Evolutionary conservation across 2,888 invertebrate species (phyloP).

Genomic region (Drosophila koepferae): DNA sequence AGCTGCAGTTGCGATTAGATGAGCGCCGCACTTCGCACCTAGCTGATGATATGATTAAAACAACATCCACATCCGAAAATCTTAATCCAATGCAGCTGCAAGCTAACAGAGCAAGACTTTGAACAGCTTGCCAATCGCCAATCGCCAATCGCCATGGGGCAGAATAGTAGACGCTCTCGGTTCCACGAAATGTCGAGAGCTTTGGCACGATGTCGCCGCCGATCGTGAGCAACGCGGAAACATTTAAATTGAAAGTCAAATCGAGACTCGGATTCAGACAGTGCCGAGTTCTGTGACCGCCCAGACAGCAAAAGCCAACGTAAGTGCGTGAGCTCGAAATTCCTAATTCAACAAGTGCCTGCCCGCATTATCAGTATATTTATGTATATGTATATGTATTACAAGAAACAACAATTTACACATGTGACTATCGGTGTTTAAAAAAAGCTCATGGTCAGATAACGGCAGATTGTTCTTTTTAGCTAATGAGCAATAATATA

Average conservation of each 20-base stretch:
- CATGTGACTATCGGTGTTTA: slow-evolving; percentile 25
- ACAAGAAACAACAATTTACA: slow-evolving; percentile 10
- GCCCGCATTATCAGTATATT: slow-evolving; percentile 25
- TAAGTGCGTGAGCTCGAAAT: slow-evolving; percentile 50
- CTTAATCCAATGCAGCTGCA: slow-evolving; percentile 12
- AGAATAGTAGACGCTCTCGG: slow-evolving; percentile 27
- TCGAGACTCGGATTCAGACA: slow-evolving; percentile 71
- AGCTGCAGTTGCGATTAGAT: slow-evolving; percentile 26
- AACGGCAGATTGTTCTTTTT: slow-evolving; percentile 34
- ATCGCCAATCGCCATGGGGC: not conserved
- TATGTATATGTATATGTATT: slow-evolving; percentile 1
- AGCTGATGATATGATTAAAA: slow-evolving; percentile 8
- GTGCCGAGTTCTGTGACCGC: slow-evolving; percentile 70
- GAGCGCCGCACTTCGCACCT: slow-evolving; percentile 34
- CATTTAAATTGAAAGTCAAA: slow-evolving; percentile 76
- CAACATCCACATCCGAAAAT: slow-evolving; percentile 8
- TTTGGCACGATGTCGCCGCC: slow-evolving; percentile 36
- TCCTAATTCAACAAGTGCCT: slow-evolving; percentile 29
- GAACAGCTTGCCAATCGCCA: slow-evolving; percentile 23
- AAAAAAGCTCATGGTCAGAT: slow-evolving; percentile 40
- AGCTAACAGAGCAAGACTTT: slow-evolving; percentile 6
- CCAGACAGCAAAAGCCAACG: slow-evolving; percentile 58
- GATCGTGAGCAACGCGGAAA: slow-evolving; percentile 57
- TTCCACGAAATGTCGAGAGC: slow-evolving; percentile 31
- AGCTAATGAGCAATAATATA: slow-evolving; percentile 19